Percentiles rank a stretch among this genome's conserved stretches.
Conservation (phyloP, 2,888 invertebrate genomes). For the Silvanus unidentatus region DNA sequence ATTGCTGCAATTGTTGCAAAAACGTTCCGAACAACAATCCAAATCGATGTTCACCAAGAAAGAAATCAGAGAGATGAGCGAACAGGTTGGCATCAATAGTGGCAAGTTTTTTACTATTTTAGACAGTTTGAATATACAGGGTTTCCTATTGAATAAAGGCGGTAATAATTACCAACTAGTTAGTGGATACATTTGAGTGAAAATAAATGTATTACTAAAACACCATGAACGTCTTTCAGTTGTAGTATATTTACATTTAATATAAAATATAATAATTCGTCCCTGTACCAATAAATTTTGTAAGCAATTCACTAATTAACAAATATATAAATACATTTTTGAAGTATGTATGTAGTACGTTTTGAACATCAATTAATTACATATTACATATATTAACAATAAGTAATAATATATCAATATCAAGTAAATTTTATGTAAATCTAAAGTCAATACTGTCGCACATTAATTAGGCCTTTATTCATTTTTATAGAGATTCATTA, state of each 20-base stretch:
- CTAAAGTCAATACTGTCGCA: slow-evolving; percentile 10
- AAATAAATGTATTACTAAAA: not conserved
- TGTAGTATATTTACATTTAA: slow-evolving; percentile 15
- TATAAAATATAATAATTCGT: slow-evolving; percentile 17
- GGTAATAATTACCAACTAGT: slow-evolving; percentile 35
- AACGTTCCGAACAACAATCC: slow-evolving; percentile 57
- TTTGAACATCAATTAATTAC: too few relatives aligned
- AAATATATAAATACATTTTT: too few relatives aligned
- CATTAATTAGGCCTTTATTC: slow-evolving; percentile 12
- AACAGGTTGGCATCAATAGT: slow-evolving; percentile 56
- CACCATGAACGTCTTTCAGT: slow-evolving; percentile 1
- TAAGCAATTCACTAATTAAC: too few relatives aligned
- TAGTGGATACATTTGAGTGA: slow-evolving; percentile 12
- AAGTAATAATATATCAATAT: too few relatives aligned
- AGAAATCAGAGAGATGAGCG: slow-evolving; percentile 70
- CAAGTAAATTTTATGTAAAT: too few relatives aligned
- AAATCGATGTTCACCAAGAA: slow-evolving; percentile 68
- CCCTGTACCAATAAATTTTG: slow-evolving; percentile 9
- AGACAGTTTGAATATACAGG: slow-evolving; percentile 75
- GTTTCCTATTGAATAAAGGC: slow-evolving; percentile 77
- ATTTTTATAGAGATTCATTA: too few relatives aligned
- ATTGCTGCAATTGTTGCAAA: slow-evolving; percentile 64
- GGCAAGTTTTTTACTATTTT: slow-evolving; percentile 66
- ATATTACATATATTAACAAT: too few relatives aligned
- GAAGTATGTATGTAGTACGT: too few relatives aligned